Evolutionary conservation across 2,888 invertebrate genomes (phyloP).

Genomic region (Morpho achilles): DNA sequence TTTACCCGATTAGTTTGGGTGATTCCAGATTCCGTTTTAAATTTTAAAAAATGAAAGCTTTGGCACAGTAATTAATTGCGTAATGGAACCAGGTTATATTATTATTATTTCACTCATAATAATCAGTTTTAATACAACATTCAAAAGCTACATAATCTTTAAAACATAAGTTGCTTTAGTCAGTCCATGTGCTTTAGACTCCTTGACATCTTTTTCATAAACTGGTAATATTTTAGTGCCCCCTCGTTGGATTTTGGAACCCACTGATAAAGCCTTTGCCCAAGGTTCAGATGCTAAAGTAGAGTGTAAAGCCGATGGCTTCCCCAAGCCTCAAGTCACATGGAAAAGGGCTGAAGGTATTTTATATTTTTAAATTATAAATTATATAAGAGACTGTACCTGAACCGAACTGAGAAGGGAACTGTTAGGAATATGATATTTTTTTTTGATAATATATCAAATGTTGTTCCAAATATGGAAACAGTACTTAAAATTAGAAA

Average conservation of each 20-base stretch:
- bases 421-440: no score
- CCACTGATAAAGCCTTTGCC: slow-evolving; percentile 96
- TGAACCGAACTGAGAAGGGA: no score
- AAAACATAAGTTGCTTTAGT: slow-evolving; percentile 1
- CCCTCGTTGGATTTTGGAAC: slow-evolving; percentile 97
- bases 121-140: neutral
- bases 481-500: no score
- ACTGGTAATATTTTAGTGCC: slow-evolving; percentile 85
- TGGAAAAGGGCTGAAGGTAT: slow-evolving; percentile 97
- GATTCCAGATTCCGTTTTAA: no score
- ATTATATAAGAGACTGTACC: neutral
- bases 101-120: no score
- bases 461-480: no score
- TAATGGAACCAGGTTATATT: no score
- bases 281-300: slow-evolving; percentile 96
- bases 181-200: neutral
- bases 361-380: slow-evolving; percentile 6
- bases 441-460: no score
- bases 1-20: no score
- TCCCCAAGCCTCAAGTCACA: slow-evolving; percentile 95
- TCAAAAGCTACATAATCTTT: neutral
- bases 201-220: slow-evolving; percentile 10
- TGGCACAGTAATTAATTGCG: no score
- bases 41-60: no score
- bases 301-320: slow-evolving; percentile 97